These are phyloP conservation scores for Bostrychus sinensis DNA, from an alignment of 2,113 vertebrate species.

Conservation along the genomic window DNA sequence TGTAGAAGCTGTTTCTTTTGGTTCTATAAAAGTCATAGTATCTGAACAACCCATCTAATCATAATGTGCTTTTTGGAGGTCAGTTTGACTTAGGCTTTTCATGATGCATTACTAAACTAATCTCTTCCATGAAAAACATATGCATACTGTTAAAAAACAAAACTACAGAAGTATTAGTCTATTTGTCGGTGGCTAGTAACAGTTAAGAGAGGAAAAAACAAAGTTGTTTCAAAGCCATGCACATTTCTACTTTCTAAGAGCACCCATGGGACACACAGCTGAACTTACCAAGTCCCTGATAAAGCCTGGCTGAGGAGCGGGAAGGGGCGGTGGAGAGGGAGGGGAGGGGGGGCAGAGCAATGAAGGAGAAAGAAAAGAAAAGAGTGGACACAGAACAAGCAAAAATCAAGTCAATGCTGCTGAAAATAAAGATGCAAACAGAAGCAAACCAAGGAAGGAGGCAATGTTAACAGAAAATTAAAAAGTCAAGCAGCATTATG, in stretches of 20 bases:
- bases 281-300: conserved; percentile 99
- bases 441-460: conserved; percentile 59
- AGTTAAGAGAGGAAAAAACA: conserved; percentile 25
- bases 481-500: not conserved
- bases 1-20: no score
- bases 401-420: conserved; percentile 83
- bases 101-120: no score
- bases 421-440: conserved; percentile 72
- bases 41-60: no score
- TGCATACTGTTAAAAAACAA: conserved; percentile 5
- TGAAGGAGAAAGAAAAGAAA: conserved; percentile 65
- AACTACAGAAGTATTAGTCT: conserved; percentile 3
- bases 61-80: no score
- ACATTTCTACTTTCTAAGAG: conserved; percentile 31
- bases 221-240: conserved; percentile 46
- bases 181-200: conserved; percentile 33
- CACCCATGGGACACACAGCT: conserved; percentile 55
- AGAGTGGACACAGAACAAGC: conserved; percentile 80
- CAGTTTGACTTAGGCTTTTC: no score
- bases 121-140: no score
- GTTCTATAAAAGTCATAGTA: no score
- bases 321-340: conserved; percentile 74
- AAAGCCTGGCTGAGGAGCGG: conserved; percentile 95
- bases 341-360: conserved; percentile 65
- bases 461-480: not conserved